These are phyloP conservation scores for Drosophila differens DNA, from an alignment of 2,888 invertebrate species.

Conservation along the genomic window DNA sequence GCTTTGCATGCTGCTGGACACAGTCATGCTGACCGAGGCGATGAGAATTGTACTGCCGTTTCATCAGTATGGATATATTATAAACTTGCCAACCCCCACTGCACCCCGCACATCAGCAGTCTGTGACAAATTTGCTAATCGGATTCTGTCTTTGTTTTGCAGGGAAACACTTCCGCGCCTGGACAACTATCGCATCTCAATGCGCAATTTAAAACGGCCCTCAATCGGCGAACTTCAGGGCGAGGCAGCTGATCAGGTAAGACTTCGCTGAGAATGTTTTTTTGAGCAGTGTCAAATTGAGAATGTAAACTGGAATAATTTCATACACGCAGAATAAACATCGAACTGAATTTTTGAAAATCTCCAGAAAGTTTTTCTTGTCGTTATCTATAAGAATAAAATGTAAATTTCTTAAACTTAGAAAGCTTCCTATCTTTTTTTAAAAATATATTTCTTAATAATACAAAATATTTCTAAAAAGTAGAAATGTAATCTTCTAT, in stretches of 20 bases:
- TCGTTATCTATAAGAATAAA: background rate
- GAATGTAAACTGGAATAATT: background rate
- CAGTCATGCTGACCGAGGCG: conserved; percentile 71
- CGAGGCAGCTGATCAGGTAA: conserved; percentile 85
- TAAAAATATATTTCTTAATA: background rate
- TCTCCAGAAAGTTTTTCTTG: background rate
- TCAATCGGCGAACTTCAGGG: conserved; percentile 94
- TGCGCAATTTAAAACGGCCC: conserved; percentile 91
- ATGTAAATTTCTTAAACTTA: too few relatives aligned
- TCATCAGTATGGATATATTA: conserved; percentile 64
- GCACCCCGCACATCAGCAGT: background rate
- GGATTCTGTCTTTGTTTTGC: conserved; percentile 29
- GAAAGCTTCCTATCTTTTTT: too few relatives aligned
- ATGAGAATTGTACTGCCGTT: conserved; percentile 64
- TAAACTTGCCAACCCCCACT: background rate
- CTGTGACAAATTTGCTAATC: conserved; percentile 4
- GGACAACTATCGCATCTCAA: conserved; percentile 93
- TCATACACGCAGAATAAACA: background rate
- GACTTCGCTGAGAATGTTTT: conserved; percentile 15
- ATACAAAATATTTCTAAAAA: too few relatives aligned
- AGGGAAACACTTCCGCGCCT: conserved; percentile 92
- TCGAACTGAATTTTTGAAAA: background rate
- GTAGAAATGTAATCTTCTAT: background rate
- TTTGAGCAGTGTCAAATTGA: conserved; percentile 5
- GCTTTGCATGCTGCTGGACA: conserved; percentile 57